Base-by-base conservation (phyloP, 2,888 invertebrate genomes). In the Nudaria mundana region DNA sequence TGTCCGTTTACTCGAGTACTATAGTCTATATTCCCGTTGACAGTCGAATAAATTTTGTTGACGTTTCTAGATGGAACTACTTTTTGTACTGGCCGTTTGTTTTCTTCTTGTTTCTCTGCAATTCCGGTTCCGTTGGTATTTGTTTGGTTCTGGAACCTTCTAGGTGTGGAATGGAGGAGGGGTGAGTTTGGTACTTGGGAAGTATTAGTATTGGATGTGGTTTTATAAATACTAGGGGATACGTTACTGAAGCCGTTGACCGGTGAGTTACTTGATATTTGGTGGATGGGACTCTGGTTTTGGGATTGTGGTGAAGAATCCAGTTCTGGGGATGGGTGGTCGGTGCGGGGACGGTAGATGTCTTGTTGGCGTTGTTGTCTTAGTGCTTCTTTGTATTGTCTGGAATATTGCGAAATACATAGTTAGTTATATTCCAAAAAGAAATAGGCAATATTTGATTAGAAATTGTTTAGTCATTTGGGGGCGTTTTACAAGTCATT, bases 361-460 rank as follows among this genome's bases (percentile, higher is more conserved):
- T 95, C 95, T 81, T 94, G 94, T 50, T 93, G 94, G 59, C 96
- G 91, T 79, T 96, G 96, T 66, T 95, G 94, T 78, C 94, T 93
- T 72, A 96, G 81, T 42, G 96, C 96, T 91, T 96, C 96, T 89
- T 96, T 96, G 88, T 96, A 96, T 89, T 96, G 96, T 83, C 95
- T 92, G 85, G 4, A 87, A 90, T 39, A 10, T 48, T 51, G 10
- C 16, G 30, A 40, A 44, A 26, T 20, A 1, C 28, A 29, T 32
- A 29, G 38, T 58, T 16, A 61, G 41, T 14, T 26, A 32, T n/a
- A 14, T 22, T 22, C 5, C n/a, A 3, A 31, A 1, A 14, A 3
- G n/a, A n/a, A n/a, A n/a, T n/a, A n/a, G n/a, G n/a, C n/a, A n/a
- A n/a, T n/a, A n/a, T n/a, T n/a, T n/a, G n/a, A n/a, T n/a, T n/a